These are phyloP conservation scores for Zapornia atra DNA, from an alignment of 2,113 vertebrate species.

Conservation along the genomic window DNA sequence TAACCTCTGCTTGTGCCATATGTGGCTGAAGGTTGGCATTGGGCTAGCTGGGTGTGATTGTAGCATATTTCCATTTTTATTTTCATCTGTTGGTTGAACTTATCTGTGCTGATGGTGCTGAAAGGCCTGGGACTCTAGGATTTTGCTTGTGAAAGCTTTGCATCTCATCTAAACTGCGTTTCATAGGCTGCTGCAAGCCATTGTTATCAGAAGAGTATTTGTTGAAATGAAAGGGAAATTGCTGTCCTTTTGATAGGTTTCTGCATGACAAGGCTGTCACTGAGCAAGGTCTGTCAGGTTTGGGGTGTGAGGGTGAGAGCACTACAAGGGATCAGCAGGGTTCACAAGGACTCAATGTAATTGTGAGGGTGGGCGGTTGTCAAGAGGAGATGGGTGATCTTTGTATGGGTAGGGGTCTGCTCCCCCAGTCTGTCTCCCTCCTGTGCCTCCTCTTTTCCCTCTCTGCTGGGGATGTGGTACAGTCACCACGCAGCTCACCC, in stretches of 20 bases:
- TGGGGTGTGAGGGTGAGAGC: neutral
- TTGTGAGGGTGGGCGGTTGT: neutral
- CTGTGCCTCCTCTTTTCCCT: neutral
- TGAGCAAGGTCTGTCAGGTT: neutral
- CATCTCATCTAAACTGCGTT: neutral
- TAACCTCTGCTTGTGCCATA: neutral
- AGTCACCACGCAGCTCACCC: constrained; percentile 28
- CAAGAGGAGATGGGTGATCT: neutral
- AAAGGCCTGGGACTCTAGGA: neutral
- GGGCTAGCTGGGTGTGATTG: neutral
- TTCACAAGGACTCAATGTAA: neutral
- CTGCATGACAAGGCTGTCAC: neutral
- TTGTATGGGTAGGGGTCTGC: neutral
- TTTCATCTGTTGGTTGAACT: neutral
- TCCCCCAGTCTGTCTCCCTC: neutral
- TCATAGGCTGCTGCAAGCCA: constrained; percentile 10
- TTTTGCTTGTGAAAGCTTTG: constrained; percentile 18
- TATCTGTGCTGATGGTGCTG: neutral
- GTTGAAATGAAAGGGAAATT: neutral
- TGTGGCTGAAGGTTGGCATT: neutral
- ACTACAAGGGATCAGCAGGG: neutral
- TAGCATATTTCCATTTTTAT: neutral
- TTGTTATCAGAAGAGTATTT: neutral
- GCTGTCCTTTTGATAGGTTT: neutral
- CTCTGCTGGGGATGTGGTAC: neutral